A percentile compares a stretch with the other conserved stretches of the same genome.
phyloP scores from a whole-genome alignment of 2,888 invertebrate species.

The Drosophila nigricruria region DNA sequence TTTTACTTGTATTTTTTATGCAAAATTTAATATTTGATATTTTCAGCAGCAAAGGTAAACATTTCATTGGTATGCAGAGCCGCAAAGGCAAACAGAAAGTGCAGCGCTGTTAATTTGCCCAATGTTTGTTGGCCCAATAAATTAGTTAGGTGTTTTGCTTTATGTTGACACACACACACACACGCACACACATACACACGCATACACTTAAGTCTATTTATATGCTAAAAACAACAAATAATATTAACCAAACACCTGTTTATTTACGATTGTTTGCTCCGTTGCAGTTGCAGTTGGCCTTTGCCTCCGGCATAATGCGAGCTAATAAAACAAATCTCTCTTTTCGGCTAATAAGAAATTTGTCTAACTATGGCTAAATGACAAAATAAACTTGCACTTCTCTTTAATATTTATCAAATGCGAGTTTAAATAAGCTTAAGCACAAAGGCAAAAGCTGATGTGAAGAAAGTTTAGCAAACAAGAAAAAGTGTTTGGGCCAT shows the following conservation, averaged over 20 bases:
- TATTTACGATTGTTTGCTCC: constrained; percentile 1
- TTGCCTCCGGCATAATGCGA: too few species aligned
- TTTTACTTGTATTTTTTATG: background rate
- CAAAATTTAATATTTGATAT: background rate
- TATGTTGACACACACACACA: constrained; percentile 18
- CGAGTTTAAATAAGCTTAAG: background rate
- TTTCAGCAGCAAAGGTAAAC: background rate
- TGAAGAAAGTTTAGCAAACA: too few species aligned
- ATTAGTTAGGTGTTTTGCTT: constrained; percentile 19
- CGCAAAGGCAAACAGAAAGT: constrained; percentile 1
- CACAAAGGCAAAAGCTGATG: too few species aligned
- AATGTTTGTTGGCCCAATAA: constrained; percentile 16
- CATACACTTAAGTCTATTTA: background rate
- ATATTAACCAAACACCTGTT: constrained; percentile 1
- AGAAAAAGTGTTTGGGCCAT: background rate
- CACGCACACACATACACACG: background rate
- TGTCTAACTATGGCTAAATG: background rate
- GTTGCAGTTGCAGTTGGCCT: background rate
- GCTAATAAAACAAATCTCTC: background rate
- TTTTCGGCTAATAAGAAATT: background rate
- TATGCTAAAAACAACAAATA: background rate
- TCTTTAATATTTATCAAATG: background rate
- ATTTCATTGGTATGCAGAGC: background rate
- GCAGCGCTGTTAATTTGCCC: constrained; percentile 14
- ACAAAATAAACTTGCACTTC: background rate